Evolutionary conservation across 2,888 invertebrate genomes (phyloP).

Genomic region (Hipparchia sbordonii): DNA sequence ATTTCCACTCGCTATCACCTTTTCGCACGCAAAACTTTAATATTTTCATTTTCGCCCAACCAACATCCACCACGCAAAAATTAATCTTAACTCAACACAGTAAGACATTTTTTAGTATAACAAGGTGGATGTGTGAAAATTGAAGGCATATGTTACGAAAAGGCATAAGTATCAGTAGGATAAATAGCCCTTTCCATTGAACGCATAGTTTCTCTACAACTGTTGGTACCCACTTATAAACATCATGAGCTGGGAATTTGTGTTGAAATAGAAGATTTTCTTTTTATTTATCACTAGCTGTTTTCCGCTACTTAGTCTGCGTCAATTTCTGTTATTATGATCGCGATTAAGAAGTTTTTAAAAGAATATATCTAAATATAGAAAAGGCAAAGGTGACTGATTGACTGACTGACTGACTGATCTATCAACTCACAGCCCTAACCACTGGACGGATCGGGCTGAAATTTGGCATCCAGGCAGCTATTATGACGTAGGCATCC

Average conservation of each 20-base stretch:
- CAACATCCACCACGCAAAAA: not conserved
- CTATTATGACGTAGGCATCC: too few species aligned
- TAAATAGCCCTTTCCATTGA: conserved; percentile 41
- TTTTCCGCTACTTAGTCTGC: too few species aligned
- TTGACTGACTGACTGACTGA: too few species aligned
- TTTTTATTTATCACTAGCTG: too few species aligned
- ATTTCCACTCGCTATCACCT: conserved; percentile 55
- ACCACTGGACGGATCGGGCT: too few species aligned
- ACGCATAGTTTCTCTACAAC: conserved; percentile 41
- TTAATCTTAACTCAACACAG: not conserved
- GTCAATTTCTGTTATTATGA: too few species aligned
- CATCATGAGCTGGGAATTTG: conserved; percentile 37
- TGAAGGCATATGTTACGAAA: conserved; percentile 44
- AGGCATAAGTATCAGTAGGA: conserved; percentile 40
- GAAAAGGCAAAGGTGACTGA: too few species aligned
- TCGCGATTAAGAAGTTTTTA: too few species aligned
- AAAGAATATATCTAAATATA: too few species aligned
- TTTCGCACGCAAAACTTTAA: conserved; percentile 58
- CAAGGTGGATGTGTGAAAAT: conserved; percentile 22
- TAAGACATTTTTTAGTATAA: conserved; percentile 3
- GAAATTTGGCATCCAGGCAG: too few species aligned
- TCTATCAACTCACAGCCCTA: too few species aligned
- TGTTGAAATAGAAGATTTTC: not conserved
- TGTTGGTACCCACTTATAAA: conserved; percentile 37
- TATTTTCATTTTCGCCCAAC: conserved; percentile 52